Evolutionary conservation across 2,797 vertebrate genomes (phyloP).

Genomic region (Argya squamiceps): DNA sequence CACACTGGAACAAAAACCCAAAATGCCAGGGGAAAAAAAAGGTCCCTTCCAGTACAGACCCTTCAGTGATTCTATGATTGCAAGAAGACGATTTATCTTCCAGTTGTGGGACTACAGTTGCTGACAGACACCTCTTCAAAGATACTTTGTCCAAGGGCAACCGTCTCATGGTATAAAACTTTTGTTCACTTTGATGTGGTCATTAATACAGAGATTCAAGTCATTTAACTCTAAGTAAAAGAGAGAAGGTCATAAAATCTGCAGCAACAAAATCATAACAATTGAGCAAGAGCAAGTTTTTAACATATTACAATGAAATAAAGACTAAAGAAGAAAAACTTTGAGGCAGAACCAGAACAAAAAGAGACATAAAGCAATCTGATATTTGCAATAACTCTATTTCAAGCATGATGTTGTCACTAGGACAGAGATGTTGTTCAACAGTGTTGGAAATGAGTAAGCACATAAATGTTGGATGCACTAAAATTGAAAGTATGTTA

Average conservation of each 20-base stretch:
- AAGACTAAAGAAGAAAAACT: not conserved
- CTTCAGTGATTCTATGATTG: not conserved
- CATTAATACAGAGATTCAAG: not conserved
- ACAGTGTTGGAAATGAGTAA: not conserved
- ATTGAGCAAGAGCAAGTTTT: not conserved
- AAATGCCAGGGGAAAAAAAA: no score
- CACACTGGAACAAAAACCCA: rapidly evolving
- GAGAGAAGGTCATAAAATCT: not conserved
- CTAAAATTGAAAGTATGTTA: not conserved
- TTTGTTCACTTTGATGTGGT: not conserved
- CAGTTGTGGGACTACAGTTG: not conserved
- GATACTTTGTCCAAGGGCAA: not conserved
- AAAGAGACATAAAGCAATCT: not conserved
- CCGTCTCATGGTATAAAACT: not conserved
- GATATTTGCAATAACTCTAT: not conserved
- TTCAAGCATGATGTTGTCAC: not conserved
- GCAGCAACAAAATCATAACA: not conserved
- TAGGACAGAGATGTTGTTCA: not conserved
- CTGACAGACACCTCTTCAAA: not conserved
- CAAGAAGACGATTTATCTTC: not conserved
- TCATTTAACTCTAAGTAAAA: not conserved
- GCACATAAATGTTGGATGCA: not conserved
- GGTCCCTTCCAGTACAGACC: not conserved
- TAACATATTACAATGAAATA: not conserved
- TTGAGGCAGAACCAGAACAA: not conserved